Evolutionary conservation across 2,797 vertebrate genomes (phyloP).

Genomic region (Smutsia gigantea): DNA sequence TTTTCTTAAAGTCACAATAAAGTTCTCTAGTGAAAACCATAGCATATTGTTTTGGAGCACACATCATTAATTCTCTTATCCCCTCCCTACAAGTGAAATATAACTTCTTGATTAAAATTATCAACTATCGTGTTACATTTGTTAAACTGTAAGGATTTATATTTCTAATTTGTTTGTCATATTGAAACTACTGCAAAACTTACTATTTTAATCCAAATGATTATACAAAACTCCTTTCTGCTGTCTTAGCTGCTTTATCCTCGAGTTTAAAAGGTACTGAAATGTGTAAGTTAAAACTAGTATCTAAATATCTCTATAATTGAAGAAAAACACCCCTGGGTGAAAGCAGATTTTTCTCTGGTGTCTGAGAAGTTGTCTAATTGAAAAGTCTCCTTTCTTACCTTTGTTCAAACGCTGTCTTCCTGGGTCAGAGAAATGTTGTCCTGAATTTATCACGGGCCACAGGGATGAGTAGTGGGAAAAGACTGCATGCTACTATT

Average conservation of each 20-base stretch:
- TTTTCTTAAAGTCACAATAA: slow-evolving; percentile 61
- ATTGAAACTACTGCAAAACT: slow-evolving; percentile 48
- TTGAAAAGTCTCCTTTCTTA: neutral
- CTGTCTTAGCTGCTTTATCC: neutral
- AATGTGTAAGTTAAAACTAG: slow-evolving; percentile 12
- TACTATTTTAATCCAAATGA: slow-evolving; percentile 59
- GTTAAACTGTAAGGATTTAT: slow-evolving; percentile 62
- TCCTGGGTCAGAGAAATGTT: neutral
- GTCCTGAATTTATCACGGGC: neutral
- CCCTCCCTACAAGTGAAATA: neutral
- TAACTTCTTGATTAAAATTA: slow-evolving; percentile 66
- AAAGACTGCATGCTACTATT: neutral
- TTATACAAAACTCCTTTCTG: neutral
- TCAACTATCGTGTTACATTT: slow-evolving; percentile 52
- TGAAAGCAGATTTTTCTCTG: neutral
- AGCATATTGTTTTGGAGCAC: slow-evolving; percentile 49
- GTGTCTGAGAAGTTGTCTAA: neutral
- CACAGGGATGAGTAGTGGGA: neutral
- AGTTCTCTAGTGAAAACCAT: slow-evolving; percentile 61
- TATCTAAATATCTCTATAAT: neutral
- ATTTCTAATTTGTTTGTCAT: slow-evolving; percentile 62
- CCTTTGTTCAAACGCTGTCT: neutral
- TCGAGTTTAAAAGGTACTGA: neutral
- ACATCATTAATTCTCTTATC: neutral
- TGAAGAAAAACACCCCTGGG: neutral